phyloP scores from a whole-genome alignment of 2,113 vertebrate species.

The Nesoenas mayeri region DNA sequence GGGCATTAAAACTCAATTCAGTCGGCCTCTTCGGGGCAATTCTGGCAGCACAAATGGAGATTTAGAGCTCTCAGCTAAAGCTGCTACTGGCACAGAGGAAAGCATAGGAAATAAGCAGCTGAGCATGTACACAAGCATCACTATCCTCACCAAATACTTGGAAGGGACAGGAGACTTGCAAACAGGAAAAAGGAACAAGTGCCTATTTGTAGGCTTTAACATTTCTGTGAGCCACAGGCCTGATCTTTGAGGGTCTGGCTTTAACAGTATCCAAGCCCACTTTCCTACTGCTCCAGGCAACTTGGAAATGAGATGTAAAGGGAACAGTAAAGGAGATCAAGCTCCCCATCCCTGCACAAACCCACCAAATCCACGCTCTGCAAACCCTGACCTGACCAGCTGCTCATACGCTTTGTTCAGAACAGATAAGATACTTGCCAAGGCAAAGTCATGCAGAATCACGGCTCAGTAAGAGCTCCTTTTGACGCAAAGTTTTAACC shows the following conservation, averaged over 20 bases:
- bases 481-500: not conserved
- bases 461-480: not conserved
- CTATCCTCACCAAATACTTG: not conserved
- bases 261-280: not conserved
- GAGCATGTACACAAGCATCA: not conserved
- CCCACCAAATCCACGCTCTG: not conserved
- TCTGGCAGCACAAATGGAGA: not conserved
- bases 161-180: not conserved
- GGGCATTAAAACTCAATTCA: not conserved
- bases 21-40: not conserved
- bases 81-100: not conserved
- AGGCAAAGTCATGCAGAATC: not conserved
- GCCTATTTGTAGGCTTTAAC: not conserved
- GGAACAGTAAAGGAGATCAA: not conserved
- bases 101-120: not conserved
- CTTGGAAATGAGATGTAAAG: not conserved
- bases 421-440: not conserved
- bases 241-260: not conserved
- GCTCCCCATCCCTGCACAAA: not conserved
- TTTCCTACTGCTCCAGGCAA: not conserved
- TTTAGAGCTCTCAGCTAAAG: not conserved
- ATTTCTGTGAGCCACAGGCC: not conserved
- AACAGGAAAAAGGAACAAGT: not conserved
- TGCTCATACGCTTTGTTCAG: not conserved
- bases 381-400: not conserved